Conservation (phyloP, 2,113 vertebrate genomes). For the Chrysochloris asiatica region DNA sequence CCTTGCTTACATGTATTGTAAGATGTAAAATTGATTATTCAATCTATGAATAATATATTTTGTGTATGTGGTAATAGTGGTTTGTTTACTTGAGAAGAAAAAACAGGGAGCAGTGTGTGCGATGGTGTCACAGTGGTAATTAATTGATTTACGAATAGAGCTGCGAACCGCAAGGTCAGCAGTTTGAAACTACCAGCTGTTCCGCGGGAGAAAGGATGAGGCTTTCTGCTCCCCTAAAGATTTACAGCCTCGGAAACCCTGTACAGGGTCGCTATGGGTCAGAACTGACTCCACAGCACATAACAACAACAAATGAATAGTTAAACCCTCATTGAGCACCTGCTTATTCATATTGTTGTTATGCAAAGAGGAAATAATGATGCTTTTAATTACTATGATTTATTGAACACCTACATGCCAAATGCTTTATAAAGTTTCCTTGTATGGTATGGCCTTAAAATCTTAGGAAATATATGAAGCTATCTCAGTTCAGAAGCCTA, state of each 20-base stretch:
- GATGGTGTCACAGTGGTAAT: neutral
- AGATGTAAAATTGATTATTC: neutral
- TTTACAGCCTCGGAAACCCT: too few relatives aligned
- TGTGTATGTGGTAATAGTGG: neutral
- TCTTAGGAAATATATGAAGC: neutral
- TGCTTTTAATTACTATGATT: neutral
- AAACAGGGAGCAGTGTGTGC: neutral
- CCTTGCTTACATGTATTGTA: neutral
- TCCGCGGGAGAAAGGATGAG: too few relatives aligned
- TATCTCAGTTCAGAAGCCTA: neutral
- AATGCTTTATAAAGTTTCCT: neutral
- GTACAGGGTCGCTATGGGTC: too few relatives aligned
- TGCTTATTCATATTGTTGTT: neutral
- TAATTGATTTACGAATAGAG: slow-evolving; percentile 28
- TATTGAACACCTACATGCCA: neutral
- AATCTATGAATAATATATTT: too few relatives aligned
- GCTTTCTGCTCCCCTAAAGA: too few relatives aligned
- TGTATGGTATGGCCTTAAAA: neutral
- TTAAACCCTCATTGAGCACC: neutral
- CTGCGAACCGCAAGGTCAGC: too few relatives aligned
- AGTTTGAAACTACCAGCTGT: too few relatives aligned
- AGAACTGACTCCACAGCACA: too few relatives aligned
- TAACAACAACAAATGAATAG: too few relatives aligned
- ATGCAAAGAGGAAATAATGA: neutral
- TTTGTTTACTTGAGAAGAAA: neutral